Base-by-base conservation (phyloP, 2,113 vertebrate genomes). In the Phocoena sinus region DNA sequence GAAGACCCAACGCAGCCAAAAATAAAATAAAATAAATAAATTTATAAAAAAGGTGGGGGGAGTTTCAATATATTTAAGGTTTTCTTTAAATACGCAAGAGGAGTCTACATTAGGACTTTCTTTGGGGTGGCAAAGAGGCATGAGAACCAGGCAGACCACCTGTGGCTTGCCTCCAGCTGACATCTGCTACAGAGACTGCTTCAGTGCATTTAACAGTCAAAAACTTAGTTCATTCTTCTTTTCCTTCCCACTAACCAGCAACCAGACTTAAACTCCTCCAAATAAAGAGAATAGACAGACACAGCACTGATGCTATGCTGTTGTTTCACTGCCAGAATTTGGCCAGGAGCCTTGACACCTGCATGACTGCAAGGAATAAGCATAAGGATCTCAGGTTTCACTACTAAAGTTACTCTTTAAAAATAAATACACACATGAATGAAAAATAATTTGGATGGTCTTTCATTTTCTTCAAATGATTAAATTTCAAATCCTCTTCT, bases 401-500 rank as follows among this genome's bases (percentile, higher is more conserved):
- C 73, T 92, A 80, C 74, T 91, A 93, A 97, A 95, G 91, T 95
- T 97, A 92, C 81, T 21, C 33, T 97, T 97, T 94, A 92, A 96
- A 95, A 97, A 87, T 86, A 96, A 93, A 96, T 79, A 79, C 38
- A 96, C 82, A 58, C 33, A 84, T 41, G 87, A 94, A 81, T 71
- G n/a, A 84, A 93, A 96, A 96, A 85, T 67, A 93, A 89, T 90
- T 94, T 96, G 86, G 77, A 94, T 91, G 86, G 25, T 70, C 89
- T 93, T 97, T 94, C 71, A 85, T 92, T 94, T 96, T 95, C 74
- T 96, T 95, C n/a, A 96, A 90, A 76, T 96, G 74, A 97, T 89
- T 96, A 91, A 95, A 96, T 96, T 97, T 65, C 80, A 97, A 95
- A 92, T 96, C 76, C 74, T 91, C 74, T 94, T 65, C 62, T 96